Evolutionary conservation across 2,888 invertebrate species (phyloP).

Genomic region (Spisula solida): DNA sequence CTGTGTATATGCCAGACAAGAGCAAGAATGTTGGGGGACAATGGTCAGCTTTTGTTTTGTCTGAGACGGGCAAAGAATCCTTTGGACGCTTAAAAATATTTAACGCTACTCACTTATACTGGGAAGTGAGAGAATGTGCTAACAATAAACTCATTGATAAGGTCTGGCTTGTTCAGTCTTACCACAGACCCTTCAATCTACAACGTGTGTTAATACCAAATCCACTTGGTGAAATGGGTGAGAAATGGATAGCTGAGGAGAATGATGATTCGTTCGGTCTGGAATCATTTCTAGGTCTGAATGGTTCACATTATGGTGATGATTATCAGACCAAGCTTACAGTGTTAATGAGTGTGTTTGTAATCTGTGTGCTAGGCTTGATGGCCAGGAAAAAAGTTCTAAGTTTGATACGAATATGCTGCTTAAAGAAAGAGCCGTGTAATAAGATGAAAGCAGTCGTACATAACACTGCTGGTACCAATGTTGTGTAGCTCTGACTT

Average conservation of each 20-base stretch:
- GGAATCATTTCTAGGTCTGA: slow-evolving; percentile 68
- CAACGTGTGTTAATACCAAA: slow-evolving; percentile 68
- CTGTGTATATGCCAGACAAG: slow-evolving; percentile 74
- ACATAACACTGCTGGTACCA: slow-evolving; percentile 28
- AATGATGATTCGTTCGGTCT: slow-evolving; percentile 58
- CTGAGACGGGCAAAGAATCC: slow-evolving; percentile 76
- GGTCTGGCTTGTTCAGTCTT: slow-evolving; percentile 77
- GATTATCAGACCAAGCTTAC: slow-evolving; percentile 75
- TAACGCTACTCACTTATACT: slow-evolving; percentile 79
- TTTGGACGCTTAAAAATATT: slow-evolving; percentile 77
- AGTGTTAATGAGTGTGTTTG: slow-evolving; percentile 71
- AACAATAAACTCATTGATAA: slow-evolving; percentile 79
- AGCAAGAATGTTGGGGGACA: slow-evolving; percentile 70
- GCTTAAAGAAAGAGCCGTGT: slow-evolving; percentile 76
- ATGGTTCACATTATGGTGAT: slow-evolving; percentile 71
- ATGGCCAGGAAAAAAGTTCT: slow-evolving; percentile 75
- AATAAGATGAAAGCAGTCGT: slow-evolving; percentile 55
- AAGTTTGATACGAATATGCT: slow-evolving; percentile 71
- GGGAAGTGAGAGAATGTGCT: slow-evolving; percentile 78
- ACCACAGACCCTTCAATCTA: slow-evolving; percentile 76
- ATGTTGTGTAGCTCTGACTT: background rate
- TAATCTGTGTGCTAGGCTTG: slow-evolving; percentile 71
- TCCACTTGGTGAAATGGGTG: slow-evolving; percentile 72
- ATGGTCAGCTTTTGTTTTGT: slow-evolving; percentile 79
- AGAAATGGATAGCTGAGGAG: slow-evolving; percentile 68